Evolutionary conservation across 2,113 vertebrate genomes (phyloP), one percentile per base, ranked within the genome.

Genomic region (Smithornis capensis): DNA sequence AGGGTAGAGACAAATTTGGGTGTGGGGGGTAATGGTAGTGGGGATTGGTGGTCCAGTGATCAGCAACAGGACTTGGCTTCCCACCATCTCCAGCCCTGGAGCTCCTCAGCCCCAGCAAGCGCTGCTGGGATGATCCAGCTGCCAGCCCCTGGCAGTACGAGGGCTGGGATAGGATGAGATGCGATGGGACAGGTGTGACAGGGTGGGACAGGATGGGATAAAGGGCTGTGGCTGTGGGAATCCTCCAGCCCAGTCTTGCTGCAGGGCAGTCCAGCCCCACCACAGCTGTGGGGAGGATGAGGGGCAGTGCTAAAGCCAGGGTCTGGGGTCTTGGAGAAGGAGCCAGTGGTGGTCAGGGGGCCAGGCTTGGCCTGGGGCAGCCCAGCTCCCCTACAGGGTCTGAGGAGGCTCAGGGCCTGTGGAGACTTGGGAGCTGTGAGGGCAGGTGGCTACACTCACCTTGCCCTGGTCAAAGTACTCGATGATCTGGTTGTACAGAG

Each of bases 401-500:
- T n/a, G 44, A 7, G 1, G 29, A 10, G 15, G 42, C 13, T 45
- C 28, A 9, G 64, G 19, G 47, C 17, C 44, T 45, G 44, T 35
- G 27, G 24, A 23, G 59, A n/a, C 62, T 40, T 38, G 12, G 40
- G 35, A 12, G 23, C 57, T 60, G 53, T 2, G 0, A 4, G 52
- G 40, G 8, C 10, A 3, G 4, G 10, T 0, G 5, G n/a, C 68
- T 15, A 2, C 0, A 0, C 85, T 90, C 40, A 97, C 97, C 94
- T 97, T 97, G 93, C 97, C 97, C 89, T 96, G 86, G 79, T 97
- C 96, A 0, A 97, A 97, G 80, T 96, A 97, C 10, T 85, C 24
- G 0, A 97, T 95, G 87, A 96, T 97, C 89, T 97, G 94, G 76
- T 95, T 92, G 94, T 97, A 97, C 31, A 97, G 92, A 44, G 76